Conservation (phyloP, 2,797 vertebrate species). For the Cichlasoma orientale region DNA sequence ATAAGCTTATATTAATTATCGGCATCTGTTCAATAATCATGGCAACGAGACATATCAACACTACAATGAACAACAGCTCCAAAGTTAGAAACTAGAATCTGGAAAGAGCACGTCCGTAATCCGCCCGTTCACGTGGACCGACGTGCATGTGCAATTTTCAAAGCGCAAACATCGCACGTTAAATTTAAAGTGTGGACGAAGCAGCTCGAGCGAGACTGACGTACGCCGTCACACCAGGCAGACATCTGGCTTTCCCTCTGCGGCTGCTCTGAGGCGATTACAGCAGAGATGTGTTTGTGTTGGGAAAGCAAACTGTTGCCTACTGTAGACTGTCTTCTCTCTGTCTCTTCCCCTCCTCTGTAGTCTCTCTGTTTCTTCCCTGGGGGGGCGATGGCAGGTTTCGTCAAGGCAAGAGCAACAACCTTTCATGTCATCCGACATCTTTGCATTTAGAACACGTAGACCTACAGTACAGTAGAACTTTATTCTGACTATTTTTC, state of each 20-base stretch:
- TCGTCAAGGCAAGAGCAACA: conserved; percentile 81
- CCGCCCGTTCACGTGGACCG: conserved; percentile 14
- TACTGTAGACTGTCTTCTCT: conserved; percentile 60
- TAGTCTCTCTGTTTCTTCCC: conserved; percentile 78
- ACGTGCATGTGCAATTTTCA: conserved; percentile 44
- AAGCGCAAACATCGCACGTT: not conserved
- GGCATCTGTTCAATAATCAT: not conserved
- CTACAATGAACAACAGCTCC: not conserved
- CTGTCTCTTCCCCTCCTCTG: conserved; percentile 39
- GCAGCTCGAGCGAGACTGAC: not conserved
- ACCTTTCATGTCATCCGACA: conserved; percentile 56
- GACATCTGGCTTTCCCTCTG: conserved; percentile 58
- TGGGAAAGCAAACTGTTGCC: conserved; percentile 41
- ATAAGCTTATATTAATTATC: not conserved
- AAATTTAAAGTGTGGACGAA: not conserved
- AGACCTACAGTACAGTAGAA: conserved; percentile 24
- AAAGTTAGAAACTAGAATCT: not conserved
- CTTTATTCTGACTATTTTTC: conserved; percentile 70
- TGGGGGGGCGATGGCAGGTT: conserved; percentile 80
- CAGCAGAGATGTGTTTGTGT: conserved; percentile 35
- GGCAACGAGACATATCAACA: not conserved
- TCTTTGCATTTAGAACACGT: conserved; percentile 40
- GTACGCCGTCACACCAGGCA: conserved; percentile 49
- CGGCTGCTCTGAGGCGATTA: conserved; percentile 54
- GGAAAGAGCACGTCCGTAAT: conserved; percentile 30